A percentile compares a stretch with the other conserved stretches of the same genome.
phyloP scores from a whole-genome alignment of 2,888 invertebrate species.

The Linyphia triangularis region DNA sequence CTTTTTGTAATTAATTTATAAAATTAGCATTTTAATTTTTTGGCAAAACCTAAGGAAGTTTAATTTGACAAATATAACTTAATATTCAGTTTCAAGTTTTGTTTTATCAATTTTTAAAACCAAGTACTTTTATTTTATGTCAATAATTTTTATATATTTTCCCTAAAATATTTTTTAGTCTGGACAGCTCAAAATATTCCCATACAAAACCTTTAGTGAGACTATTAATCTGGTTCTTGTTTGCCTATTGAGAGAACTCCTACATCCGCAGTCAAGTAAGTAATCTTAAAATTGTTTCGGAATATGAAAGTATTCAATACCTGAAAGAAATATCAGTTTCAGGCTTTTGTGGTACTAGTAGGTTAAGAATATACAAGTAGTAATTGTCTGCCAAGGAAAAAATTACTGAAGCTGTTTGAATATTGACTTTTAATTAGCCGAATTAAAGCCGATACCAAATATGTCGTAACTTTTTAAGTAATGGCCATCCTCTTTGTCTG shows the following conservation, averaged over 20 bases:
- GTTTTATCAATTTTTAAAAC: background rate
- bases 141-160: background rate
- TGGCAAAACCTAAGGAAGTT: no score
- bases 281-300: background rate
- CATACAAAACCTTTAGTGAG: constrained; percentile 96
- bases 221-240: constrained; percentile 95
- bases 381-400: background rate
- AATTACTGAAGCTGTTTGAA: no score
- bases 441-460: no score
- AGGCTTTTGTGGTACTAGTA: background rate
- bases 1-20: no score
- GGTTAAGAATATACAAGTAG: background rate
- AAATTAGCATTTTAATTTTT: no score
- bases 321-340: no score
- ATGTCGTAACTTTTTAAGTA: no score
- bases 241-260: constrained; percentile 91
- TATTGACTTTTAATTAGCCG: no score
- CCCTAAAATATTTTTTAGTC: constrained; percentile 78
- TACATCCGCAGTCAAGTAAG: constrained; percentile 89
- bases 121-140: background rate
- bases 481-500: no score
- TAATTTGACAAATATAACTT: no score
- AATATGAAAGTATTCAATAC: no score
- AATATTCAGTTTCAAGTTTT: background rate
- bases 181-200: constrained; percentile 86